These are phyloP conservation scores for Psilanteris sp. DNA, from an alignment of 1,140 invertebrate species.

Conservation along the genomic window DNA sequence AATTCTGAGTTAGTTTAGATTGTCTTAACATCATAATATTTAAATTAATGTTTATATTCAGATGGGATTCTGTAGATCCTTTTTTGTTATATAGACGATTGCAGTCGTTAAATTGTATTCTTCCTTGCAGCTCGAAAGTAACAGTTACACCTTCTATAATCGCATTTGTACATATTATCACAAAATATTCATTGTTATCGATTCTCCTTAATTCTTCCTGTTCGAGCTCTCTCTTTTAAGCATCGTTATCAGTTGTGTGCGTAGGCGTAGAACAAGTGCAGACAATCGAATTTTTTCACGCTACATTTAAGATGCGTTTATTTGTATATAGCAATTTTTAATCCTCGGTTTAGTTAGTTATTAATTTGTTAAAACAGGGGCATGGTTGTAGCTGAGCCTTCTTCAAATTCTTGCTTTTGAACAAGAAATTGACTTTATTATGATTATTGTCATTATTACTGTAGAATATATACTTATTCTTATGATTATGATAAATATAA, in stretches of 20 bases:
- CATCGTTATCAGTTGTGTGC: constrained; percentile 3
- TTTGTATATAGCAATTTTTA: constrained; percentile 13
- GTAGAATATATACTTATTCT: too few species aligned
- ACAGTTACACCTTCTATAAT: not conserved
- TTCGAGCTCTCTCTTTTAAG: constrained; percentile 1
- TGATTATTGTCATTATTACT: not conserved
- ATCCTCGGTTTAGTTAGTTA: not conserved
- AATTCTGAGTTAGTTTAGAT: too few species aligned
- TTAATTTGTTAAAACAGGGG: not conserved
- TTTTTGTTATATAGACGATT: too few species aligned
- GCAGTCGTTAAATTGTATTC: too few species aligned
- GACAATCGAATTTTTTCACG: constrained; percentile 21
- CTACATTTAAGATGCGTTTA: constrained; percentile 2
- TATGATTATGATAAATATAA: too few species aligned
- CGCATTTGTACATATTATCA: constrained; percentile 9
- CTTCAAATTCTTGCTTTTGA: too few species aligned
- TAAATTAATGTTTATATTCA: too few species aligned
- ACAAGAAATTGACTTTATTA: too few species aligned
- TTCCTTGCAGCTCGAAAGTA: too few species aligned
- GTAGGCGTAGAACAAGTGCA: constrained; percentile 16
- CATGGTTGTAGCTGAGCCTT: constrained; percentile 3
- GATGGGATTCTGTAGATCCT: too few species aligned
- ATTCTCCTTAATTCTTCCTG: not conserved
- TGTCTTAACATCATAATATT: too few species aligned
- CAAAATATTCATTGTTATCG: not conserved